A percentile compares a stretch with the other conserved stretches of the same genome.
Evolutionary conservation across 1,140 invertebrate species (phyloP).

Genomic region (Rhyzopertha dominica): DNA sequence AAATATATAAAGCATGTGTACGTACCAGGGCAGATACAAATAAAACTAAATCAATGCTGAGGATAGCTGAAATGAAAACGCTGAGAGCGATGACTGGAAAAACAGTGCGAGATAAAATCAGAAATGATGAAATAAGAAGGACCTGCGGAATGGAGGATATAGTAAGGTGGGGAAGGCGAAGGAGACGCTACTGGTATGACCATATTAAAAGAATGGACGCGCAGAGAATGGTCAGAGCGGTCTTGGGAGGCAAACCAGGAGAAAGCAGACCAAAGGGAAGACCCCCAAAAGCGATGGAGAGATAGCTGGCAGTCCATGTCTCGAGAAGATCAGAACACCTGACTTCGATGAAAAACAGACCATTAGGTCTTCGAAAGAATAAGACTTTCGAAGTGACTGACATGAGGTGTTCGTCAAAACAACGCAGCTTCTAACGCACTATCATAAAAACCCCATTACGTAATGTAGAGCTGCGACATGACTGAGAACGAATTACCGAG

Average conservation of each 20-base stretch:
- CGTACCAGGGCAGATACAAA: neutral
- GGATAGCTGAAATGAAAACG: constrained; percentile 3
- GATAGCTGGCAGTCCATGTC: constrained; percentile 1
- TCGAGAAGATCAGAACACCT: too few species aligned
- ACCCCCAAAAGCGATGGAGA: neutral
- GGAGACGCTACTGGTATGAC: constrained; percentile 3
- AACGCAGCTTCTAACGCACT: too few species aligned
- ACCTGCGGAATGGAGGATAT: neutral
- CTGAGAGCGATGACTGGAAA: neutral
- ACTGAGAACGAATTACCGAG: too few species aligned
- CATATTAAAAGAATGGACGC: constrained; percentile 6
- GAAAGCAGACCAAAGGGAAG: constrained; percentile 2
- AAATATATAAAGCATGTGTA: too few species aligned
- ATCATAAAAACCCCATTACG: too few species aligned
- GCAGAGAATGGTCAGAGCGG: neutral
- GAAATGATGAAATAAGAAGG: constrained; percentile 1
- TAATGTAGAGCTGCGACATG: too few species aligned
- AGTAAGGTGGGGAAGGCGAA: constrained; percentile 1
- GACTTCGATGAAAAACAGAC: too few species aligned
- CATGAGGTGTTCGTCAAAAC: too few species aligned
- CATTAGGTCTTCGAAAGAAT: too few species aligned
- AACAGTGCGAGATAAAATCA: neutral
- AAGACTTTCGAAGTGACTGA: too few species aligned
- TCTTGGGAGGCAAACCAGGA: constrained; percentile 1
- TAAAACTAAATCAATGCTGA: constrained; percentile 2